Percentiles rank a stretch among this genome's conserved stretches.
Conservation (phyloP, 2,888 invertebrate genomes). For the Agrochola litura region DNA sequence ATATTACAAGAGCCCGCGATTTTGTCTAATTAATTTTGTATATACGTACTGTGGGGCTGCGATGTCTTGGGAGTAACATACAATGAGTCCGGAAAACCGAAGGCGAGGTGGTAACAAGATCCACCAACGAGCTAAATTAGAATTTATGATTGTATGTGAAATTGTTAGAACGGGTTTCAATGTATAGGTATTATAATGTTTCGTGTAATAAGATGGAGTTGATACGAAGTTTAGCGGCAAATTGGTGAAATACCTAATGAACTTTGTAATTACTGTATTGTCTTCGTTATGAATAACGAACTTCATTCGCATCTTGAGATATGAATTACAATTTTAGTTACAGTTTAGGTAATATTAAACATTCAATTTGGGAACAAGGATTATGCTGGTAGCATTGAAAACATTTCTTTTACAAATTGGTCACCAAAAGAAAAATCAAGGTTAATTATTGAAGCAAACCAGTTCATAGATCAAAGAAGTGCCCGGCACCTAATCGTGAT, state of each 20-base stretch:
- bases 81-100: conserved; percentile 88
- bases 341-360: neutral
- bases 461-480: conserved; percentile 19
- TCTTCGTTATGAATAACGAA: conserved; percentile 63
- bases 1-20: conserved; percentile 88
- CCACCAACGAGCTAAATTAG: conserved; percentile 88
- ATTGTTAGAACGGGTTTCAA: conserved; percentile 88
- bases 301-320: conserved; percentile 9
- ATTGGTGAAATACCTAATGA: conserved; percentile 76
- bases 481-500: conserved; percentile 15
- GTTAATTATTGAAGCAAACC: neutral
- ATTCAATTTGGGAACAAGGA: neutral
- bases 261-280: conserved; percentile 78
- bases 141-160: conserved; percentile 91
- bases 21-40: conserved; percentile 90
- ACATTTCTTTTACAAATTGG: neutral
- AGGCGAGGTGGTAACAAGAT: conserved; percentile 87
- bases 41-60: conserved; percentile 86
- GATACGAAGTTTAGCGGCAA: conserved; percentile 77
- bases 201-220: conserved; percentile 76
- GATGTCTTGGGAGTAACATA: conserved; percentile 89
- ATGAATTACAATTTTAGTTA: conserved; percentile 20
- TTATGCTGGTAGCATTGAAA: neutral
- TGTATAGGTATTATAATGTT: conserved; percentile 82
- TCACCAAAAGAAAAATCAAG: neutral